Conservation (phyloP, 2,888 invertebrate species). For the Tribolium freemani region DNA sequence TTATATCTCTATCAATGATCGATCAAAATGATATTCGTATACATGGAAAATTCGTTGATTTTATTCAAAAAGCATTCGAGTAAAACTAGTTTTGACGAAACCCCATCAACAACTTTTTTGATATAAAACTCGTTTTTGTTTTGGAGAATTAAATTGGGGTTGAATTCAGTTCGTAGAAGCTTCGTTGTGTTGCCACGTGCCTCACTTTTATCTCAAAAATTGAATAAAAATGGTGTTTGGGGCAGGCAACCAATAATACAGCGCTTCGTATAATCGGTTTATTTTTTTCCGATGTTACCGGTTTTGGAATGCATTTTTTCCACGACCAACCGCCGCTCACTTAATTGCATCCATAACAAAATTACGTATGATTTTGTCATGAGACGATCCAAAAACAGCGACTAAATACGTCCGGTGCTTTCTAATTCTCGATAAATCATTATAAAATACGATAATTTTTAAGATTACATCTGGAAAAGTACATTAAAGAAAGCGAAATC, state of each 20-base stretch:
- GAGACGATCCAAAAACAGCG: constrained; percentile 8
- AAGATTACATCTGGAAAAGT: constrained; percentile 37
- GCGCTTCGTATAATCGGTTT: background rate
- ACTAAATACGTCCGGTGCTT: constrained; percentile 14
- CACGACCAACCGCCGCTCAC: background rate
- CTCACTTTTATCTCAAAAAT: background rate
- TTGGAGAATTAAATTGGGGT: background rate
- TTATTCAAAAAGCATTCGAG: too few species aligned
- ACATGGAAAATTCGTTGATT: too few species aligned
- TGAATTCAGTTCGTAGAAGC: background rate
- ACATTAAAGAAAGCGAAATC: constrained; percentile 30
- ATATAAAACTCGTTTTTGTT: background rate
- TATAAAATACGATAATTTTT: constrained; percentile 22
- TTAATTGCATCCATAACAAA: constrained; percentile 12
- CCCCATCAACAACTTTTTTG: background rate
- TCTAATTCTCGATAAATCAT: constrained; percentile 36
- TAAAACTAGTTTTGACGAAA: too few species aligned
- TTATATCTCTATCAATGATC: too few species aligned
- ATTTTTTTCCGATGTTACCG: background rate
- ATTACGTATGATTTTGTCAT: constrained; percentile 20
- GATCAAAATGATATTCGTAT: too few species aligned
- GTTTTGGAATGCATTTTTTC: background rate
- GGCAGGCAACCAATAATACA: background rate
- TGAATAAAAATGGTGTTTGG: background rate
- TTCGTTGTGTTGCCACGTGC: background rate